Evolutionary conservation across 2,888 invertebrate species (phyloP).

Genomic region (Alentia gelatinosa): DNA sequence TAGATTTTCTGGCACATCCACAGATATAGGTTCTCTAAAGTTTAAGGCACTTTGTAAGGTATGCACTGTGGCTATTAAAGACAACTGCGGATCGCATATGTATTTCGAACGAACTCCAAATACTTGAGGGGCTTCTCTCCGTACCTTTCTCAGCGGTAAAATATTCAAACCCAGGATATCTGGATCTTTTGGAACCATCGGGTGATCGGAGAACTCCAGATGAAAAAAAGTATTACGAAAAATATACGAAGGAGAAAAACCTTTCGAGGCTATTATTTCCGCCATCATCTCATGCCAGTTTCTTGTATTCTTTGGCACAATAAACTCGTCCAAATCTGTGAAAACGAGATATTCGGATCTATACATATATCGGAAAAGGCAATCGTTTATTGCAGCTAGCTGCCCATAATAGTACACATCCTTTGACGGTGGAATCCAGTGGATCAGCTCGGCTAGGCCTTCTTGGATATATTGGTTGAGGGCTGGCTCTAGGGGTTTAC

Average conservation of each 20-base stretch:
- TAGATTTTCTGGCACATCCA: not conserved
- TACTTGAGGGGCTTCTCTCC: not conserved
- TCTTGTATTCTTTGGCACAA: not conserved
- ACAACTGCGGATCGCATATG: not conserved
- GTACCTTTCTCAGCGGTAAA: not conserved
- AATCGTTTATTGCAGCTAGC: not conserved
- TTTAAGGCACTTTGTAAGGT: not conserved
- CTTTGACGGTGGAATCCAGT: not conserved
- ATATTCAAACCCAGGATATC: not conserved
- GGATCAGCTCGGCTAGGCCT: not conserved
- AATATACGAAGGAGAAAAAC: not conserved
- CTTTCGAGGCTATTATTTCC: not conserved
- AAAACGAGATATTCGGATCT: not conserved
- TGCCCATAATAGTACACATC: not conserved
- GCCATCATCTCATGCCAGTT: not conserved
- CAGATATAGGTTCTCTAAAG: not conserved
- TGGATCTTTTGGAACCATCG: not conserved
- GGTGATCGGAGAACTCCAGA: not conserved
- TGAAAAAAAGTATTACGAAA: not conserved
- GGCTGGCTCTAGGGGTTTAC: not conserved
- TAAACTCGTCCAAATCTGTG: not conserved
- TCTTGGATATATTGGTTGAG: not conserved
- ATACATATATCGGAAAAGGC: not conserved
- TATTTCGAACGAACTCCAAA: not conserved
- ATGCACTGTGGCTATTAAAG: not conserved